Evolutionary conservation across 2,113 vertebrate genomes (phyloP).

Genomic region (Clarias magur): DNA sequence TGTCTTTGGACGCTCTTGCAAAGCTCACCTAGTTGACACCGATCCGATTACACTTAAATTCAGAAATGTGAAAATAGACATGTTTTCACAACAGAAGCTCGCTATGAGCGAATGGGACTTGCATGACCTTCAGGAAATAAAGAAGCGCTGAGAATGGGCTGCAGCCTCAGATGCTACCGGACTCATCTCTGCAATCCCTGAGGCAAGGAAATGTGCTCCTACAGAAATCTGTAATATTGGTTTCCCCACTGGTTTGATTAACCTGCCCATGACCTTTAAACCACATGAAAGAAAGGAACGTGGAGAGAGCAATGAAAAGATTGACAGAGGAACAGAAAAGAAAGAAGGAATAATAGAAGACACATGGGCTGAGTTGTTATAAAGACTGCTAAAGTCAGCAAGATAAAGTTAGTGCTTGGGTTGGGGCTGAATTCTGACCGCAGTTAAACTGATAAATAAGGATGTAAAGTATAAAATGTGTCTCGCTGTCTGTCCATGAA

Average conservation of each 20-base stretch:
- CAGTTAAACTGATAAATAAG: background rate
- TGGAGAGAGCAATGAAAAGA: background rate
- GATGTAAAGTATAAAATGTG: background rate
- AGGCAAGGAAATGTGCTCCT: background rate
- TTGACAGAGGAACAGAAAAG: background rate
- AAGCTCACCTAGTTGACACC: background rate
- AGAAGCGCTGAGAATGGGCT: conserved; percentile 3
- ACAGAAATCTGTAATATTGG: conserved; percentile 23
- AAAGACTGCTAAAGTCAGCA: background rate
- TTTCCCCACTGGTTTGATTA: conserved; percentile 28
- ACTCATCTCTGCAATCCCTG: conserved; percentile 6
- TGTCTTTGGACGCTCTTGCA: background rate
- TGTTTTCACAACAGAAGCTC: background rate
- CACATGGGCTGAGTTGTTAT: background rate
- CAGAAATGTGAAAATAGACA: background rate
- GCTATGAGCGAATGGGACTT: background rate
- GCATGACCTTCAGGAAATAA: conserved; percentile 13
- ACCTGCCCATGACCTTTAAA: conserved; percentile 11
- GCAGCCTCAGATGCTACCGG: background rate
- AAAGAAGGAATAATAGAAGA: background rate
- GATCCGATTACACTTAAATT: background rate
- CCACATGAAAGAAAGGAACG: background rate
- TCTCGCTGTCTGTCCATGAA: background rate
- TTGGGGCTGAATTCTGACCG: background rate
- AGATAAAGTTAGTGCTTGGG: background rate